Evolutionary conservation across 2,888 invertebrate species (phyloP).

Genomic region (Volucella bombylans): DNA sequence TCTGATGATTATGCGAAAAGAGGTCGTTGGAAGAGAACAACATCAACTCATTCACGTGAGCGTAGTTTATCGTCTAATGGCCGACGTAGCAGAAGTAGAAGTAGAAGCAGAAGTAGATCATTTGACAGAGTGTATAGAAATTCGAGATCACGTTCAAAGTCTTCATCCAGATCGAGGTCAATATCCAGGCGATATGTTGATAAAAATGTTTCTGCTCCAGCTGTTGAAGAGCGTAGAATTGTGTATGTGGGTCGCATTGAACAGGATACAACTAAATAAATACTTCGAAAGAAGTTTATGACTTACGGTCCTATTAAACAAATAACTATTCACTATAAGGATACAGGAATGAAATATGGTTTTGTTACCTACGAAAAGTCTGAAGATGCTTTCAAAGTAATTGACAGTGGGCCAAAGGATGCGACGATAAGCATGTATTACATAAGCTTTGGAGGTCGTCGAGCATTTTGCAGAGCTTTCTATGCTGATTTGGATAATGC

Average conservation of each 20-base stretch:
- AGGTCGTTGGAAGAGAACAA: conserved; percentile 54
- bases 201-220: conserved; percentile 80
- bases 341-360: conserved; percentile 93
- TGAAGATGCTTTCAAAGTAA: conserved; percentile 91
- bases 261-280: conserved; percentile 87
- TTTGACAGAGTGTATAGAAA: conserved; percentile 61
- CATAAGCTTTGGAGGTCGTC: conserved; percentile 93
- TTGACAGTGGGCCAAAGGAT: conserved; percentile 89
- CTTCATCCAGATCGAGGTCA: conserved; percentile 74
- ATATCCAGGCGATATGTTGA: conserved; percentile 75
- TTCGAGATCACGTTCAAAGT: conserved; percentile 76
- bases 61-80: conserved; percentile 77
- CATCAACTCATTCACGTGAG: conserved; percentile 74
- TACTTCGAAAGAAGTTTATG: conserved; percentile 88
- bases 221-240: conserved; percentile 91
- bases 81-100: conserved; percentile 61
- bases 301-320: conserved; percentile 91
- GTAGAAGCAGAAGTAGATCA: conserved; percentile 46
- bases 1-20: conserved; percentile 74
- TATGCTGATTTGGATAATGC: conserved; percentile 89
- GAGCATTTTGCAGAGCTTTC: conserved; percentile 92
- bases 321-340: conserved; percentile 91
- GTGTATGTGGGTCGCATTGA: conserved; percentile 93
- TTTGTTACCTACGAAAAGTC: conserved; percentile 93
- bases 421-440: conserved; percentile 88